Conservation (phyloP, 2,888 invertebrate species). For the Harmothoe impar region DNA sequence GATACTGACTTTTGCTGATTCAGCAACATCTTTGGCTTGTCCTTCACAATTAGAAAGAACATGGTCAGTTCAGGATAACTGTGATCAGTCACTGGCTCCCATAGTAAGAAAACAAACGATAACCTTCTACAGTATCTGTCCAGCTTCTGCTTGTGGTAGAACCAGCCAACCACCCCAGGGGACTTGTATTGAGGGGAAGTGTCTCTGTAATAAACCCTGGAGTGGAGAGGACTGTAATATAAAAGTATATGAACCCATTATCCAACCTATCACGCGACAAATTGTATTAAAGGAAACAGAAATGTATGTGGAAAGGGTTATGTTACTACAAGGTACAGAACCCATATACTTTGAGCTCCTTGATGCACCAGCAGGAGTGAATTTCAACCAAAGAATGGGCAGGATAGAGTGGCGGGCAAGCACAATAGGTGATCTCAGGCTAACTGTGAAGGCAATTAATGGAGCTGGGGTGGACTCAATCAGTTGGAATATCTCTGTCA, state of each 20-base stretch:
- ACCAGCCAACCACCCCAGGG: slow-evolving; percentile 68
- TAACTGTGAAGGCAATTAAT: slow-evolving; percentile 34
- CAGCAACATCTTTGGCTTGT: background rate
- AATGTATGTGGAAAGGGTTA: background rate
- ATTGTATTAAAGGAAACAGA: background rate
- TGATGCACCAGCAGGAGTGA: background rate
- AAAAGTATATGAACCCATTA: slow-evolving; percentile 22
- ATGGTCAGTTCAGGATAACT: background rate
- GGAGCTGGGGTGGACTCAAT: background rate
- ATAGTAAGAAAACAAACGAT: background rate
- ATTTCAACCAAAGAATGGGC: background rate
- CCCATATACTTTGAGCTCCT: background rate
- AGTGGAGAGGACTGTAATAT: slow-evolving; percentile 70
- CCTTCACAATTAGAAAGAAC: background rate
- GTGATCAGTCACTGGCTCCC: background rate
- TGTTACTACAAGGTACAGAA: background rate
- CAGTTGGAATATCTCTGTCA: slow-evolving; percentile 33
- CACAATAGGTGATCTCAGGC: background rate
- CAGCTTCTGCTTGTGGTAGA: slow-evolving; percentile 71
- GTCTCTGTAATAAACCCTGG: slow-evolving; percentile 73
- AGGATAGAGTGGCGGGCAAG: background rate
- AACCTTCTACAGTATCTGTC: slow-evolving; percentile 70
- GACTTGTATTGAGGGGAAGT: slow-evolving; percentile 72
- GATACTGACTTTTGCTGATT: slow-evolving; percentile 2
- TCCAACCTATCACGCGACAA: background rate